Base-by-base conservation (phyloP, 2,888 invertebrate genomes). In the Heliconius aoede region DNA sequence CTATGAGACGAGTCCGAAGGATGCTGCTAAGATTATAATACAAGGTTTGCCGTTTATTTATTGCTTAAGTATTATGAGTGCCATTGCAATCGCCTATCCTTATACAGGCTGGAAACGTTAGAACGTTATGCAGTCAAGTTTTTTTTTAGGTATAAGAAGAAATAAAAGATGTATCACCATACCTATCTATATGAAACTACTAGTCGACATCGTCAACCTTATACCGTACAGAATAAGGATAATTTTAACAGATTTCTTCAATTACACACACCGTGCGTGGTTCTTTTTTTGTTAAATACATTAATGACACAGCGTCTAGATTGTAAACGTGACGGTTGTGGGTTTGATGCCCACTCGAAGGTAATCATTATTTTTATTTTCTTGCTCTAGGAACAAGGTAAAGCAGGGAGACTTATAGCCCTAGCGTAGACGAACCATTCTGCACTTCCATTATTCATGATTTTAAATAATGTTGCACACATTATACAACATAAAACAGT, bases 161-260 rank as follows among this genome's bases (percentile, higher is more conserved):
- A 94, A 94, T 81, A 88, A 86, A 75, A 90, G 87, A 67, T 86
- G 83, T 60, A 90, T 94, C 81, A 90, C 92, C 83, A 89, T 94
- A 85, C 94, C 94, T 0, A 83, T 87, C 2, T 89, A 88, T 80
- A 92, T 94, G 93, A 91, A 90, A 80, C 84, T 86, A 8, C 83
- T 94, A 3, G 88, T 92, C 21, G 86, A 88, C 61, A 80, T 94
- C 15, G 87, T 87, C 86, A 91, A 91, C 83, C 87, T 94, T 80
- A 85, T 94, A 88, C 94, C 94, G 0, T 89, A 92, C 83, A 88
- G 89, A 81, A 88, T 94, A 90, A 88, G 91, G 82, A 88, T 92
- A 72, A 91, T 94, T 82, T 90, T 94, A 74, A 87, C 86, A 0
- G 94, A 94, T 80, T 94, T 94, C 84, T 94, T 93, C 79, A 94